Base-by-base conservation (phyloP, 2,797 vertebrate genomes). In the Toxotes lorentzi region DNA sequence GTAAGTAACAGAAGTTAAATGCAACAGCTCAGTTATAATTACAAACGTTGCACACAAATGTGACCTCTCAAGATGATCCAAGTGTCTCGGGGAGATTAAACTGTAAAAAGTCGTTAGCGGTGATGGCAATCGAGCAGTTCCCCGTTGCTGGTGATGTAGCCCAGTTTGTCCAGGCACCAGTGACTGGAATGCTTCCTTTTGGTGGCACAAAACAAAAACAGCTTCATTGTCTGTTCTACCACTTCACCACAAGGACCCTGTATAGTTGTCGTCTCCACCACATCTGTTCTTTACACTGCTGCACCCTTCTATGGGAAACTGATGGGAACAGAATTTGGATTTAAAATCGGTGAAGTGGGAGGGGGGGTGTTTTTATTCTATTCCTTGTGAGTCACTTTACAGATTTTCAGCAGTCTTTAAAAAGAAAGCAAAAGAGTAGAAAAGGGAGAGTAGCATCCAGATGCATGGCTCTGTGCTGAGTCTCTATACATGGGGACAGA, bases 401-500 rank as follows among this genome's bases (percentile, higher is more conserved):
- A 84, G 61, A 83, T 85, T 84, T 70, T 80, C 70, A 76, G 76
- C 73, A 84, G 75, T 90, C 87, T 90, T 92, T 86, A 84, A 86
- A 86, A 92, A 93, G 78, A 86, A 92, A 93, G 85, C 82, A 66
- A 77, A 86, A 73, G 66, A 85, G 92, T 91, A 94, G 86, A 94
- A 94, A 94, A 94, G 66, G 63, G 89, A 1, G 72, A 51, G 89
- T 84, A 81, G 82, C 74, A 79, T 90, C 87, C 91, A 67, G 87
- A 87, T 85, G 92, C 85, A 82, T 86, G 87, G 87, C 92, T 93
- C 91, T 89, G 73, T 82, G 94, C 93, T 79, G 88, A 97, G 97
- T 98, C 96, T 96, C 92, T 96, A 93, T 96, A 93, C 95, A 95
- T 91, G 89, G 90, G 76, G 90, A 88, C 88, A 73, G 88, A 73